These are phyloP conservation scores for Thunnus albacares DNA, from an alignment of 2,797 vertebrate genomes.

Conservation along the genomic window DNA sequence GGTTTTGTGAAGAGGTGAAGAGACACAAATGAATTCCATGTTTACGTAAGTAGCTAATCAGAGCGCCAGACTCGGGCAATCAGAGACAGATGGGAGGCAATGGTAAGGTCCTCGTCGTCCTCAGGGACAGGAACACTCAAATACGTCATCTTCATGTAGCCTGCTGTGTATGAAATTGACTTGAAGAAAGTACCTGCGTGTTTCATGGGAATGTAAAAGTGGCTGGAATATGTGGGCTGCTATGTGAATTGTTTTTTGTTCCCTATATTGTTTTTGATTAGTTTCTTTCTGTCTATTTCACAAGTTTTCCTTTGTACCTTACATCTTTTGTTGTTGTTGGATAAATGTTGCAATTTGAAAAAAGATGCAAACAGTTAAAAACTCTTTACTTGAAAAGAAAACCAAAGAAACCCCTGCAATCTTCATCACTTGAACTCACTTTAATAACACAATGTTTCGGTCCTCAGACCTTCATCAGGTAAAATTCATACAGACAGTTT, in stretches of 20 bases:
- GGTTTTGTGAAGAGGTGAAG: slow-evolving; percentile 28
- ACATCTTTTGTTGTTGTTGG: not conserved
- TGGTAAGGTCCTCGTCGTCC: not conserved
- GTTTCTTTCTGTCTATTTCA: too few species aligned
- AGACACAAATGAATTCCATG: slow-evolving; percentile 31
- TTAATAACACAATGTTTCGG: too few species aligned
- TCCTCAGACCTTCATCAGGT: too few species aligned
- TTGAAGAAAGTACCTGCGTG: not conserved
- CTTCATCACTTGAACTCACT: too few species aligned
- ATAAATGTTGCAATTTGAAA: not conserved
- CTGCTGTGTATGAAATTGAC: slow-evolving; percentile 31
- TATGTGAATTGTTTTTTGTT: not conserved
- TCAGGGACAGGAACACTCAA: not conserved
- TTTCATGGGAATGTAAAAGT: slow-evolving; percentile 3
- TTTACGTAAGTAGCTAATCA: slow-evolving; percentile 74
- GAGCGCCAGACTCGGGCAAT: slow-evolving; percentile 30
- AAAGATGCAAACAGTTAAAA: too few species aligned
- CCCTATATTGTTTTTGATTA: not conserved
- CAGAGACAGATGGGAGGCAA: not conserved
- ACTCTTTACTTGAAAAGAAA: too few species aligned
- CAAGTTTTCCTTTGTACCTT: not conserved
- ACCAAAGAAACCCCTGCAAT: too few species aligned
- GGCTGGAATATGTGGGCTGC: not conserved
- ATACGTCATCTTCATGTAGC: slow-evolving; percentile 3
- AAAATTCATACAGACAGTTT: too few species aligned